Conservation (phyloP, 2,888 invertebrate species). For the Atrina japonica region DNA sequence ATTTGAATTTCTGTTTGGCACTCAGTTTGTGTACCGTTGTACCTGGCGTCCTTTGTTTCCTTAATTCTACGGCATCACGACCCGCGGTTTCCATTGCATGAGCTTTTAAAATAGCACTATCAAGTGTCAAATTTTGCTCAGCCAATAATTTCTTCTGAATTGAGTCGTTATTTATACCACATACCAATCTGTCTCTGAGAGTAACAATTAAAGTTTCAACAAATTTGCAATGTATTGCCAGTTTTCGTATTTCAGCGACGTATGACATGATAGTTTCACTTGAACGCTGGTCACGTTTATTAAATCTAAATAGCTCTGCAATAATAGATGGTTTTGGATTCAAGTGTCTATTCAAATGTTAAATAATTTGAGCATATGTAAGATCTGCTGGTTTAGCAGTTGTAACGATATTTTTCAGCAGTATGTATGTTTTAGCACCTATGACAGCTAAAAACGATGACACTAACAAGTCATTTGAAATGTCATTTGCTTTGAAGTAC, state of each 20-base stretch:
- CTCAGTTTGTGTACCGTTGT: constrained; percentile 13
- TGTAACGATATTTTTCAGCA: constrained; percentile 8
- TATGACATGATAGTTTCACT: constrained; percentile 44
- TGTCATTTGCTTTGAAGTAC: constrained; percentile 12
- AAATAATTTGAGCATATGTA: constrained; percentile 24
- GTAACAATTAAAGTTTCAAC: constrained; percentile 41
- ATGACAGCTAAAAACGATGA: constrained; percentile 6
- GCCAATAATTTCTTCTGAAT: constrained; percentile 3
- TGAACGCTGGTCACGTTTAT: constrained; percentile 43
- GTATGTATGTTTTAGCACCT: constrained; percentile 11
- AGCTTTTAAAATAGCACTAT: neutral
- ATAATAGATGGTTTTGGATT: constrained; percentile 47
- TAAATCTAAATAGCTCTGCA: constrained; percentile 48
- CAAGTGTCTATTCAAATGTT: constrained; percentile 38
- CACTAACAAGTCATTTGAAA: neutral
- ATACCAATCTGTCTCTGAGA: constrained; percentile 50
- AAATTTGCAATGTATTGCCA: constrained; percentile 48
- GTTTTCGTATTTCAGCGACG: constrained; percentile 41
- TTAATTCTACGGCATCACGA: constrained; percentile 17
- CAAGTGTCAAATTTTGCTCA: neutral
- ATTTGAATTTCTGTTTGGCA: neutral
- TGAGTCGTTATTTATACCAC: constrained; percentile 17
- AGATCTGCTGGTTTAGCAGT: neutral
- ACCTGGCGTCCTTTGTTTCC: neutral
- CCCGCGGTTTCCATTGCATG: constrained; percentile 21